Evolutionary conservation across 35 echinoderm and acorn worm species (phyloP).

Genomic region (Diadema setosum): DNA sequence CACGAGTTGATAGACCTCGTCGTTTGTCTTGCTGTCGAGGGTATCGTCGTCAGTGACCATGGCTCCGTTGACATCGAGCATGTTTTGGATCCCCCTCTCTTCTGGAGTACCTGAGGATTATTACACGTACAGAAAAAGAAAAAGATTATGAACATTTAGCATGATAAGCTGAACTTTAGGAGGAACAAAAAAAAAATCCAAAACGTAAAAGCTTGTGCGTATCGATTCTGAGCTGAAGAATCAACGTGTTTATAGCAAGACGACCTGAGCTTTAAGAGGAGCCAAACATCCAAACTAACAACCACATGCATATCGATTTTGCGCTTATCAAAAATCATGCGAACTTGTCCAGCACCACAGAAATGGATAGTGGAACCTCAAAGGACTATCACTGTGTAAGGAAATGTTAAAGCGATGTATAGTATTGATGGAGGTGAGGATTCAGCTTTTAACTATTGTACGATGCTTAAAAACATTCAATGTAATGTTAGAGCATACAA

Average conservation of each 20-base stretch:
- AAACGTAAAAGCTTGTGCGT: background rate
- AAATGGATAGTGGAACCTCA: background rate
- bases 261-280: too few relatives aligned
- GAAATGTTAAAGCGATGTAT: background rate
- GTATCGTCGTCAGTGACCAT: background rate
- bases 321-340: background rate
- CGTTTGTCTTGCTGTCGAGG: background rate
- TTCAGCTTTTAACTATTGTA: too few relatives aligned
- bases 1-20: constrained; percentile 12
- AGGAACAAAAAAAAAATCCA: background rate
- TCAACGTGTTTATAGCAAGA: background rate
- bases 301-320: background rate
- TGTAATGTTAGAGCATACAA: background rate
- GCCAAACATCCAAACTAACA: too few relatives aligned
- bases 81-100: constrained; percentile 57
- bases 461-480: background rate
- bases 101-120: constrained; percentile 36
- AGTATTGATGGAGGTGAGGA: too few relatives aligned
- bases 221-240: background rate
- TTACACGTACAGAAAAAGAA: background rate
- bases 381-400: background rate
- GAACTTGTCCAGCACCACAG: background rate
- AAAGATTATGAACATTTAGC: background rate
- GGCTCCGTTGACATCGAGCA: background rate
- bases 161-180: background rate